These are phyloP conservation scores for Diploscapter pachys DNA, from an alignment of 1,140 invertebrate genomes.

Conservation along the genomic window DNA sequence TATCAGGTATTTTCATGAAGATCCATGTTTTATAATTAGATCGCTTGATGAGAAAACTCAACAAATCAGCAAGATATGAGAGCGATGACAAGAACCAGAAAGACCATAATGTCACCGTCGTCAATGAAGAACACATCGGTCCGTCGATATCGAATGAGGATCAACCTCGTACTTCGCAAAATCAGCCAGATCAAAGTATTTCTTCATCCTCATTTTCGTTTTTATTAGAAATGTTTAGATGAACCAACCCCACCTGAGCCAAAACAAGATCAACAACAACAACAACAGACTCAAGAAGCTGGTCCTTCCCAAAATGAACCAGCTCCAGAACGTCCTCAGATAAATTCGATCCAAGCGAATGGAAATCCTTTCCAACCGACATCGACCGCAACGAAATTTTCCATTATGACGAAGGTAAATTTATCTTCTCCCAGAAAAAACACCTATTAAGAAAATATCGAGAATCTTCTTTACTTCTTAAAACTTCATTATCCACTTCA, in stretches of 20 bases:
- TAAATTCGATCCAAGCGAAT: background rate
- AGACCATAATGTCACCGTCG: too few relatives aligned
- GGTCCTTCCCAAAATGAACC: constrained; percentile 5
- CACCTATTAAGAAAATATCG: too few relatives aligned
- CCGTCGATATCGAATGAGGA: too few relatives aligned
- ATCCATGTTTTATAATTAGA: too few relatives aligned
- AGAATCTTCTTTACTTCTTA: too few relatives aligned
- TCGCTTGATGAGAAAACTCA: too few relatives aligned
- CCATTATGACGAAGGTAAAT: constrained; percentile 4
- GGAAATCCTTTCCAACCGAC: background rate
- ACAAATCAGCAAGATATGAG: background rate
- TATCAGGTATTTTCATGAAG: too few relatives aligned
- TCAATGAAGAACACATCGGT: too few relatives aligned
- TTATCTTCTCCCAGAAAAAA: too few relatives aligned
- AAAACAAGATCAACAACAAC: background rate
- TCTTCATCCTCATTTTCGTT: background rate
- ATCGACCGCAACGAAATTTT: constrained; percentile 6
- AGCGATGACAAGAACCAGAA: background rate
- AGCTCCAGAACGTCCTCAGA: background rate
- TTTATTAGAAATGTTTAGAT: background rate
- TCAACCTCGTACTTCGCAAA: too few relatives aligned
- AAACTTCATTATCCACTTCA: too few relatives aligned
- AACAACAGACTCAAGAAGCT: background rate
- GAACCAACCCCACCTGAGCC: background rate
- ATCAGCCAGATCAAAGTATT: too few relatives aligned